Base-by-base conservation (phyloP, 2,888 invertebrate genomes). In the Lepeophtheirus nordmannii region DNA sequence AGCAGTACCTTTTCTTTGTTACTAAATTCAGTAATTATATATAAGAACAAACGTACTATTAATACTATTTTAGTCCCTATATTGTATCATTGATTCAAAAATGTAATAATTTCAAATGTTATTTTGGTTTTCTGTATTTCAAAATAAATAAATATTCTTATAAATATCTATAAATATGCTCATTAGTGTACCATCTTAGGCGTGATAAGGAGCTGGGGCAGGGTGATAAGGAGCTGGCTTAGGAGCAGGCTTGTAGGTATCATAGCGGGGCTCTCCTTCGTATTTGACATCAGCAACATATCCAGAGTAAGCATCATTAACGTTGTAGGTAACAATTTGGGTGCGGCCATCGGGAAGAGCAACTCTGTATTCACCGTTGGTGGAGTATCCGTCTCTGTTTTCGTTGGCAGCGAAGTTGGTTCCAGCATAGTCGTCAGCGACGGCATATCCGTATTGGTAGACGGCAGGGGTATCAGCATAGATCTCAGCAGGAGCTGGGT, bases 351-450 rank as follows among this genome's bases (percentile, higher is more conserved):
- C 57, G 57, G 57, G 57, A 57, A 57, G 57, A 5, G 57, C 57
- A 14, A 57, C 57, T 22, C 57, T 20, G 57, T 57, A 57, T 57
- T 57, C 57, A 23, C 57, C 57, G 5, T 57, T 57, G 57, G 57
- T 57, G n/a, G 57, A 20, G 23, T 57, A 57, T 22, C 57, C 57
- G 23, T 57, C 57, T 22, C 57, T 20, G n/a, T 20, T 23, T n/a
- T 57, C 57, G 23, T 57, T 57, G 11, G 20, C 22, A n/a, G 22
- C 57, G 5, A 57, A 57, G 57, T 57, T 57, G n/a, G 23, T 23
- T 57, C 57, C 57, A n/a, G 57, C 57, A 57, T 57, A 57, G n/a
- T 57, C 57, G 57, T 57, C 57, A 57, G 57, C 57, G 11, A 57
- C 57, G 57, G 57, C 57, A 23, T 57, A 57, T 57, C 23, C 22